These are phyloP conservation scores for Clytia hemisphaerica DNA, from an alignment of 30 jellyfish, hydroid and myxozoan species.

Conservation along the genomic window DNA sequence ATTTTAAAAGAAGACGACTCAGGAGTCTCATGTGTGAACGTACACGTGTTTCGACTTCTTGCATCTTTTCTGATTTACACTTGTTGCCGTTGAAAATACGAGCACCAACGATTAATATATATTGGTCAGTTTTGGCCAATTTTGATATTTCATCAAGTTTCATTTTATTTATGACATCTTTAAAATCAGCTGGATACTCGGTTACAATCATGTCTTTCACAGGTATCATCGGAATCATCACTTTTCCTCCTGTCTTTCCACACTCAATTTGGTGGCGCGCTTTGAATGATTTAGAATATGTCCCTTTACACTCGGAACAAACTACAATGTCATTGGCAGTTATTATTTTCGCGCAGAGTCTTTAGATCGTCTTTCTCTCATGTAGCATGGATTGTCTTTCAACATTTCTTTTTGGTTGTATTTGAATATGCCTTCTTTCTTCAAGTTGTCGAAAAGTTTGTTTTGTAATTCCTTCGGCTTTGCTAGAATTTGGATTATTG, in stretches of 20 bases:
- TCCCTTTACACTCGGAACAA: not conserved
- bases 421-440: not conserved
- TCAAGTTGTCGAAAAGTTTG: not conserved
- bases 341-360: too few relatives aligned
- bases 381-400: not conserved
- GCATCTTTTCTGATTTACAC: not conserved
- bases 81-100: not conserved
- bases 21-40: not conserved
- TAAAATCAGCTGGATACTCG: not conserved
- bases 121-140: not conserved
- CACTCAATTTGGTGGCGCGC: not conserved
- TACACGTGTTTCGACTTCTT: not conserved
- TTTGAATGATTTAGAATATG: not conserved
- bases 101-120: not conserved
- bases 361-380: not conserved
- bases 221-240: not conserved
- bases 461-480: not conserved
- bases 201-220: not conserved
- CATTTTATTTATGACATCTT: not conserved
- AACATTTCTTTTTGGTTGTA: conserved; percentile 7
- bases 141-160: not conserved
- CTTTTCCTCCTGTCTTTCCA: not conserved
- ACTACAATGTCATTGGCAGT: not conserved
- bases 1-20: not conserved
- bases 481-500: not conserved